A percentile compares a stretch with the other conserved stretches of the same genome.
Conservation (phyloP, 2,797 vertebrate species). For the Artibeus lituratus region DNA sequence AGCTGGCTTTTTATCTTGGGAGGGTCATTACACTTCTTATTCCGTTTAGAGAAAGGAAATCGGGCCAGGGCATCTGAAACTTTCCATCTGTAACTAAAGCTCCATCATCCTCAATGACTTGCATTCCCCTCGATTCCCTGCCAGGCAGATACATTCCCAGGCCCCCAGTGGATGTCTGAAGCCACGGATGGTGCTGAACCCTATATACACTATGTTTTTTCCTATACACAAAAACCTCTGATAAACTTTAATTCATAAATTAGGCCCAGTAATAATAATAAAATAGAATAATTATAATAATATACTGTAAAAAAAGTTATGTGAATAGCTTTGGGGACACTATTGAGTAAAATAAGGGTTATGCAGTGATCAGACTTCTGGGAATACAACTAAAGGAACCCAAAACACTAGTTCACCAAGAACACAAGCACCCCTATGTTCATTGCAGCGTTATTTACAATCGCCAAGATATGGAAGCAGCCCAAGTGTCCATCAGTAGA, state of each 20-base stretch:
- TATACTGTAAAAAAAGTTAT: neutral
- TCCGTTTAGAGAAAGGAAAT: neutral
- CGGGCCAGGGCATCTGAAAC: neutral
- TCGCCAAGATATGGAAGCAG: too few relatives aligned
- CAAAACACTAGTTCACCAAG: too few relatives aligned
- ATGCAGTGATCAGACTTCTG: too few relatives aligned
- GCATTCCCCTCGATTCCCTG: neutral
- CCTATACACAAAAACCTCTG: neutral
- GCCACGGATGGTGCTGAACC: neutral
- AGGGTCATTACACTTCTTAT: neutral
- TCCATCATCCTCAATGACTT: neutral
- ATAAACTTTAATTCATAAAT: neutral
- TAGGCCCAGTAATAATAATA: neutral
- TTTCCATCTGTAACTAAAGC: neutral
- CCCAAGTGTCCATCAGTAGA: too few relatives aligned
- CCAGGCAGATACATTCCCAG: neutral
- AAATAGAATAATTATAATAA: too few relatives aligned
- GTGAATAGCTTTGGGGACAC: neutral
- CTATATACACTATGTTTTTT: neutral
- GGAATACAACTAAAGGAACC: too few relatives aligned
- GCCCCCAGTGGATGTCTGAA: neutral
- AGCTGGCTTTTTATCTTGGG: neutral
- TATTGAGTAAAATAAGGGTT: too few relatives aligned
- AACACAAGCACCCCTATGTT: too few relatives aligned
- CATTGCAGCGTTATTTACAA: too few relatives aligned